These are phyloP conservation scores for Actias luna DNA, from an alignment of 2,888 invertebrate genomes.

Conservation along the genomic window DNA sequence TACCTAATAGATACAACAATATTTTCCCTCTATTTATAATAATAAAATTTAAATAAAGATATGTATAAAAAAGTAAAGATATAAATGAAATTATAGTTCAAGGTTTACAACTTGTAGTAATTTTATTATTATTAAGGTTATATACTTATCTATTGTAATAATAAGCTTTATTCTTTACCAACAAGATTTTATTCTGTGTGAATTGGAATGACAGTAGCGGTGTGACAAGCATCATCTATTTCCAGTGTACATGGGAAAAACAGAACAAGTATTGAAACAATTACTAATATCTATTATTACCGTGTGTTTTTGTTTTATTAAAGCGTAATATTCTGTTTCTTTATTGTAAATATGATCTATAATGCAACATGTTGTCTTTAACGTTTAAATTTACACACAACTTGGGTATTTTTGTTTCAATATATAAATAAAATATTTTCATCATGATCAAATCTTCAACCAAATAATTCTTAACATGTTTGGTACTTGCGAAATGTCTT, in stretches of 20 bases:
- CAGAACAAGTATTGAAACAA: neutral
- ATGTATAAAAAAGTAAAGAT: neutral
- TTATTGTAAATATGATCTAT: neutral
- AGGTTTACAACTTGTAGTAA: no score
- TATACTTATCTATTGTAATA: no score
- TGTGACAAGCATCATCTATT: conserved; percentile 15
- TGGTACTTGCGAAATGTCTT: neutral
- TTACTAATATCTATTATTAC: neutral
- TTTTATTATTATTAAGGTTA: no score
- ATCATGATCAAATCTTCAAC: neutral
- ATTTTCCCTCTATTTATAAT: neutral
- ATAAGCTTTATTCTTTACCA: no score
- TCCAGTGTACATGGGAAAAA: neutral
- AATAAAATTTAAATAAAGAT: neutral
- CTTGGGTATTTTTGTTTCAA: neutral
- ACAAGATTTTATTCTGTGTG: conserved; percentile 13
- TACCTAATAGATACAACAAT: no score
- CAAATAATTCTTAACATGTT: neutral
- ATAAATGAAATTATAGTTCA: neutral
- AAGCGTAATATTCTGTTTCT: neutral
- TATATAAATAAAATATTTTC: neutral
- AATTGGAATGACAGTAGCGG: conserved; percentile 14
- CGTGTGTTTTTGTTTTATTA: neutral
- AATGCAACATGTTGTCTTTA: neutral
- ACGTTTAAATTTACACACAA: neutral